Evolutionary conservation across 2,113 vertebrate genomes (phyloP).

Genomic region (Scomber colias): DNA sequence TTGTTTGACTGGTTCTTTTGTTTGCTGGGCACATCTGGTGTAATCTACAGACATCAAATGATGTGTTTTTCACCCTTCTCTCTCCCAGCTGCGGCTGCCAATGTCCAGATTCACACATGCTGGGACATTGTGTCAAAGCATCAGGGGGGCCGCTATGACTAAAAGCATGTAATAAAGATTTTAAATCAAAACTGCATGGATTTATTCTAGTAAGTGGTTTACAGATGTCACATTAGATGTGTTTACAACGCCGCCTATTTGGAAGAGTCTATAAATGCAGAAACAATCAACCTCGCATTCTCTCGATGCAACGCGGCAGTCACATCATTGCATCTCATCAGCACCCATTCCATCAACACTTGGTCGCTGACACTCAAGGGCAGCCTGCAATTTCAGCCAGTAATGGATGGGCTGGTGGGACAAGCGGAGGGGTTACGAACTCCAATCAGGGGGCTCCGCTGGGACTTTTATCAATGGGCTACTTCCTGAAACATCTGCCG

Average conservation of each 20-base stretch:
- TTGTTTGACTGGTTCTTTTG: neutral
- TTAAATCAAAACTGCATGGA: neutral
- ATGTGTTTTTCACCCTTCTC: neutral
- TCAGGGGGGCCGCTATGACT: neutral
- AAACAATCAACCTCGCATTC: constrained; percentile 23
- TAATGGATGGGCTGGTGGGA: constrained; percentile 65
- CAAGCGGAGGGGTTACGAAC: constrained; percentile 34
- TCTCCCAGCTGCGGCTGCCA: no score
- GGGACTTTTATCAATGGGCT: constrained; percentile 68
- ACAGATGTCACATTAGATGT: constrained; percentile 16
- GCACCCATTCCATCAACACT: constrained; percentile 61
- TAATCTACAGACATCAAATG: neutral
- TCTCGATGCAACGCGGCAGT: constrained; percentile 9
- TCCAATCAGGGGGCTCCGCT: constrained; percentile 59
- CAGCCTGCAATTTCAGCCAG: constrained; percentile 55
- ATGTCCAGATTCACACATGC: neutral
- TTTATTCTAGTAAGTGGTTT: neutral
- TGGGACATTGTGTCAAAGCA: neutral
- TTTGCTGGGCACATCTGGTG: neutral
- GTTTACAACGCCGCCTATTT: neutral
- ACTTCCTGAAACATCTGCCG: constrained; percentile 78
- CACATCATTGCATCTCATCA: constrained; percentile 66
- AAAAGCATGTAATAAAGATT: no score
- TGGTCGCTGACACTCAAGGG: constrained; percentile 62
- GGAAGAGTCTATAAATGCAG: constrained; percentile 15